These are phyloP conservation scores for Entomyzon cyanotis DNA, from an alignment of 2,113 vertebrate genomes.

Conservation along the genomic window DNA sequence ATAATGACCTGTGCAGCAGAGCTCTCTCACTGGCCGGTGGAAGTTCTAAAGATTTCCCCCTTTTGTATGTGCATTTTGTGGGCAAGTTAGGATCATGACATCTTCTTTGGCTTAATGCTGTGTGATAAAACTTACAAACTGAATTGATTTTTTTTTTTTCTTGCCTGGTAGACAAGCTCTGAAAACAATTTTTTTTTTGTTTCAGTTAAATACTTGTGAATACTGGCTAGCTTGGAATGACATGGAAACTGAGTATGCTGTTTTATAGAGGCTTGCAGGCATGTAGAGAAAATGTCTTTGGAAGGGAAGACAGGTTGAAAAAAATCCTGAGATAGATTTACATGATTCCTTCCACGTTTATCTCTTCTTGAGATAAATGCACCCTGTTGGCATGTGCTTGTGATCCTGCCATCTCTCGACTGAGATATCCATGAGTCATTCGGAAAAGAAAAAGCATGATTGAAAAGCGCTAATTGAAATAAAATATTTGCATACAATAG, in stretches of 20 bases:
- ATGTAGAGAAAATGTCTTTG: neutral
- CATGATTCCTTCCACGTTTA: neutral
- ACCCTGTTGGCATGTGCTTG: neutral
- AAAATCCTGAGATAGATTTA: neutral
- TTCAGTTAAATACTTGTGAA: neutral
- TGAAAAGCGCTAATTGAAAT: constrained; percentile 62
- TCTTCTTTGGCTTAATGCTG: neutral
- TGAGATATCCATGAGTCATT: constrained; percentile 34
- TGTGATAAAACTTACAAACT: neutral
- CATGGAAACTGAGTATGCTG: neutral
- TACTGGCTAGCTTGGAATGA: neutral
- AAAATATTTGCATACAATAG: constrained; percentile 63
- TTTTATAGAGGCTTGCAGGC: neutral
- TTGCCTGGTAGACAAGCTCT: neutral
- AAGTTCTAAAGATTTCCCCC: neutral
- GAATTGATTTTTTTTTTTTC: neutral
- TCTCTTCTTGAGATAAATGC: neutral
- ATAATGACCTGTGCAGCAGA: neutral
- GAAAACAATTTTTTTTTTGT: neutral
- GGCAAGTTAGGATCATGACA: neutral
- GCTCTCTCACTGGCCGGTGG: neutral
- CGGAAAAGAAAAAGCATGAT: constrained; percentile 31
- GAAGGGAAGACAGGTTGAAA: neutral
- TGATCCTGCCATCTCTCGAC: constrained; percentile 37
- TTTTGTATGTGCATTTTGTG: neutral